Evolutionary conservation across 2,113 vertebrate species (phyloP), one percentile per base, ranked within the genome.

Genomic region (Seriola quinqueradiata): DNA sequence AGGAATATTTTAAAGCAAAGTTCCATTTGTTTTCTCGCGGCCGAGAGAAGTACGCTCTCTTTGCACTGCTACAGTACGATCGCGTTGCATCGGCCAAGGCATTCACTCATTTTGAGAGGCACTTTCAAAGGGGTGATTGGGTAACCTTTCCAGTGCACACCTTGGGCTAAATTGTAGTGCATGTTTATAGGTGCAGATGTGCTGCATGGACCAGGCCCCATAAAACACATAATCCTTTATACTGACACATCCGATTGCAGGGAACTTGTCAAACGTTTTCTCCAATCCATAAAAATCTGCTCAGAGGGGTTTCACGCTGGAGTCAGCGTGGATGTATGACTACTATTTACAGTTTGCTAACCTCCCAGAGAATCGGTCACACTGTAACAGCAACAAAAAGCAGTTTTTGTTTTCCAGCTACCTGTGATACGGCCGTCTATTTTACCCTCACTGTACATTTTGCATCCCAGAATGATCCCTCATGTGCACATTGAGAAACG

Each of bases 171-270:
- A 92, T 89, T 90, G 89, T 91, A 87, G 91, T 84, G 90, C 89
- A 84, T 90, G 91, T 93, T 93, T 92, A 92, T 90, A 90, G 87
- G 81, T 82, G 70, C 73, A 83, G 84, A 89, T 85, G 77, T 82
- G 64, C 65, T 66, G 81, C 85, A 82, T 66, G 28, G 77, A 81
- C 89, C 86, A 61, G 48, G 70, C 44, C 34, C 76, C 84, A 89
- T 92, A 91, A 94, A 94, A 89, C 87, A 90, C 85, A 83, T 80
- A 81, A 90, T 92, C 89, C 87, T 94, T 94, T 93, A 93, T 88
- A 89, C 84, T 92, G 93, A 93, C 92, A 91, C 77, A 82, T 85
- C 75, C 59, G 77, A 84, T 85, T 83, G 89, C 83, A 72, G 85
- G 81, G 87, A 90, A 79, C 89, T 87, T 87, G 89, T 93, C 92